phyloP scores from a whole-genome alignment of 64 coral and sea anemone species.

The Montipora foliosa region DNA sequence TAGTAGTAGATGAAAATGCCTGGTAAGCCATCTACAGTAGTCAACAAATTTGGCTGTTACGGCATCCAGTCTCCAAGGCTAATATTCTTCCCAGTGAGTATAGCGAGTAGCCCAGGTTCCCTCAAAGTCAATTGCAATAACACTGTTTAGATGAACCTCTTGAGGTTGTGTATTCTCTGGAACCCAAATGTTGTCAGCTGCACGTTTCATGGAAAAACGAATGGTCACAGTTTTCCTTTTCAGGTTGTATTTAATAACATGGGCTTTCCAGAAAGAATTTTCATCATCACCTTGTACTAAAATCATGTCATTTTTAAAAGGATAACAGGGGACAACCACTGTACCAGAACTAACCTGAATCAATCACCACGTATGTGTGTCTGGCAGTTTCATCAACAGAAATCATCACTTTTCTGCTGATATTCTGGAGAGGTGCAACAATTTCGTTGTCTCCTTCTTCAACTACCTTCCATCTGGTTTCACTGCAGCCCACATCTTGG shows the following conservation, averaged over 20 bases:
- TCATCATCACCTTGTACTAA: constrained; percentile 26
- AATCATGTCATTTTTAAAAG: constrained; percentile 31
- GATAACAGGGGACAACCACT: constrained; percentile 19
- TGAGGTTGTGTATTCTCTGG: constrained; percentile 8
- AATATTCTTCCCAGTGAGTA: constrained; percentile 29
- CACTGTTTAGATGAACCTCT: constrained; percentile 17
- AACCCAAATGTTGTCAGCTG: constrained; percentile 22
- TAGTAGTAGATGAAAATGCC: constrained; percentile 26
- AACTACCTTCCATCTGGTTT: constrained; percentile 31
- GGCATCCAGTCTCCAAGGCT: constrained; percentile 10
- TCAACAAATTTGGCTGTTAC: constrained; percentile 29
- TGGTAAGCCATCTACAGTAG: constrained; percentile 24
- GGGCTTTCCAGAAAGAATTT: constrained; percentile 27
- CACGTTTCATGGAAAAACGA: constrained; percentile 29
- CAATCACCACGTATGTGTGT: constrained; percentile 41
- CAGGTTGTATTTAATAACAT: constrained; percentile 23
- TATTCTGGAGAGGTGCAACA: constrained; percentile 24
- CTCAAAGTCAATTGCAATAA: constrained; percentile 14
- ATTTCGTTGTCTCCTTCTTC: constrained; percentile 4
- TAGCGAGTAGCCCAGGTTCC: constrained; percentile 25
- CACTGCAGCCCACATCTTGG: constrained; percentile 26
- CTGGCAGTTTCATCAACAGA: constrained; percentile 9
- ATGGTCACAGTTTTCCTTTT: constrained; percentile 1
- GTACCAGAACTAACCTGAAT: constrained; percentile 46
- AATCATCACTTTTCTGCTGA: constrained; percentile 64